These are phyloP conservation scores for Rallus limicola DNA, from an alignment of 2,113 vertebrate genomes.

Conservation along the genomic window DNA sequence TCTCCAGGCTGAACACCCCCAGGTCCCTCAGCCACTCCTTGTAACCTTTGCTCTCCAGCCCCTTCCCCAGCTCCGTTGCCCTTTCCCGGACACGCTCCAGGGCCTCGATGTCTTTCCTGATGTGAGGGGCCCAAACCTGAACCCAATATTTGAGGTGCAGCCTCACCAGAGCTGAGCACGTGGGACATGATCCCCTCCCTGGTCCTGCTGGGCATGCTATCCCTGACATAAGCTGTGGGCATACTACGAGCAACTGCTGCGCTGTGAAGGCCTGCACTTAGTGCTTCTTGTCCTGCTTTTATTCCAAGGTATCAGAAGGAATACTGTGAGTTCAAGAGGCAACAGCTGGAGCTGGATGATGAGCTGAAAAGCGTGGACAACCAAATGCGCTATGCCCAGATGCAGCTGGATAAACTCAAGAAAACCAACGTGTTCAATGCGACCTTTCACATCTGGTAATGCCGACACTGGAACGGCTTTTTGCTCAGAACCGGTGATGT, in stretches of 20 bases:
- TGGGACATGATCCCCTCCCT: too few species aligned
- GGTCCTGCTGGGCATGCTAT: too few species aligned
- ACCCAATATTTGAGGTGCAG: too few species aligned
- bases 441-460: conserved; percentile 96
- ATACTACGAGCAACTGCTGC: fast-evolving
- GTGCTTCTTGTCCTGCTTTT: background rate
- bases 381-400: conserved; percentile 96
- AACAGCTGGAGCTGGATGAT: conserved; percentile 95
- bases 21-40: too few species aligned
- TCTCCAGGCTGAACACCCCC: too few species aligned
- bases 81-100: too few species aligned
- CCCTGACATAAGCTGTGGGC: too few species aligned
- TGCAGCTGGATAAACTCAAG: conserved; percentile 93
- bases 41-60: too few species aligned
- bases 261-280: background rate
- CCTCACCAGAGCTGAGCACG: too few species aligned
- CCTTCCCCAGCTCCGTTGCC: too few species aligned
- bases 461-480: fast-evolving
- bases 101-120: too few species aligned
- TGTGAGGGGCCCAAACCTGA: too few species aligned
- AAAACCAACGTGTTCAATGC: conserved; percentile 99
- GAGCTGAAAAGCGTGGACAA: conserved; percentile 98
- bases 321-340: conserved; percentile 97
- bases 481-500: background rate
- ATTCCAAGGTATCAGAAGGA: conserved; percentile 91